phyloP scores from a whole-genome alignment of 2,888 invertebrate genomes.

The Stegana nigrithorax region DNA sequence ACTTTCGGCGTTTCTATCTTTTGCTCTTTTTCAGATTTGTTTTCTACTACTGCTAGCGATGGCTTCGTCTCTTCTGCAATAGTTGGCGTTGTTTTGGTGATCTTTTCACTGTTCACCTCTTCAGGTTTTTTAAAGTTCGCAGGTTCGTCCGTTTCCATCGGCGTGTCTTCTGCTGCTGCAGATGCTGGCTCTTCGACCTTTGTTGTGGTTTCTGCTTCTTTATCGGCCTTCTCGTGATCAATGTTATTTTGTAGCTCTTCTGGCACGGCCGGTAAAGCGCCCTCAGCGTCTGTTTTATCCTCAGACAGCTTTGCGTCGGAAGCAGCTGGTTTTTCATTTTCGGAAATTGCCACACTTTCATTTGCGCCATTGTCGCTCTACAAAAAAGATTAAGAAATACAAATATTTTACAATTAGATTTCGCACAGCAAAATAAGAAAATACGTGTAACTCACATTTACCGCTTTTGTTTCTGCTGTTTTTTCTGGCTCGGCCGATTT shows the following conservation, averaged over 20 bases:
- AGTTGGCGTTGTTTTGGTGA: constrained; percentile 18
- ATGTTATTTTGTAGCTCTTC: constrained; percentile 45
- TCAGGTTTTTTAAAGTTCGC: too few species aligned
- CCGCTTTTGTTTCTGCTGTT: constrained; percentile 25
- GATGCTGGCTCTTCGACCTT: not conserved
- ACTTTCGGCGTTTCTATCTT: constrained; percentile 12
- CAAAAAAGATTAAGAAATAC: not conserved
- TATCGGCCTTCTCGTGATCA: constrained; percentile 34
- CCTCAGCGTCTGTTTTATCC: constrained; percentile 42
- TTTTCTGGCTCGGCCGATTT: constrained; percentile 23
- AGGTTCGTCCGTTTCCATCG: constrained; percentile 36
- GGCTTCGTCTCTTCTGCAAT: not conserved
- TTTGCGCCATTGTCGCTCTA: constrained; percentile 32
- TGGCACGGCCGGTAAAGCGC: constrained; percentile 24
- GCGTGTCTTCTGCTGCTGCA: constrained; percentile 19
- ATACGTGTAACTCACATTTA: too few species aligned
- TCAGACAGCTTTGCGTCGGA: constrained; percentile 24
- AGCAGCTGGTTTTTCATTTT: constrained; percentile 19
- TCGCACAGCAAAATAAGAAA: too few species aligned
- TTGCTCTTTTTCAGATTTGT: constrained; percentile 22
- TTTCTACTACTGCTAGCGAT: constrained; percentile 20
- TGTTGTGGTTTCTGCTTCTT: not conserved
- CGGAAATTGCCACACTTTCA: constrained; percentile 40
- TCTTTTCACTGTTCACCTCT: too few species aligned
- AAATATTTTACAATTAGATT: too few species aligned